Percentiles rank a stretch among this genome's conserved stretches.
Evolutionary conservation across 2,888 invertebrate genomes (phyloP).

Genomic region (Orthosia gracilis): DNA sequence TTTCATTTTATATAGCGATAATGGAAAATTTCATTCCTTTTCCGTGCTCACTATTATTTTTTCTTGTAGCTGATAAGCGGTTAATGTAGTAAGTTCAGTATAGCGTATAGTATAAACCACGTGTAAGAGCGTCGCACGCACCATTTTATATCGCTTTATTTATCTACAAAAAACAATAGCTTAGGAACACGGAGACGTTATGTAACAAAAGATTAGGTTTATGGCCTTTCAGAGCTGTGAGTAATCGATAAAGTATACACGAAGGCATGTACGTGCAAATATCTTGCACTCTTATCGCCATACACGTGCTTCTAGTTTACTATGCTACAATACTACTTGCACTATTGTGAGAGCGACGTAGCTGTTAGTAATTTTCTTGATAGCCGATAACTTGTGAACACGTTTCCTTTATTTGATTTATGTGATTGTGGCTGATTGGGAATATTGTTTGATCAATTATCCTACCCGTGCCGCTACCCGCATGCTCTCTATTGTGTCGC

Average conservation of each 20-base stretch:
- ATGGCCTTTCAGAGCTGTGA: slow-evolving; percentile 76
- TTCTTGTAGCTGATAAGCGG: slow-evolving; percentile 81
- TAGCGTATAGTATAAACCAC: slow-evolving; percentile 75
- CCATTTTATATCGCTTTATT: slow-evolving; percentile 67
- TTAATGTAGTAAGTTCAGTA: slow-evolving; percentile 73
- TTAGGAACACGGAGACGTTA: slow-evolving; percentile 66
- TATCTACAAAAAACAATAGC: slow-evolving; percentile 62
- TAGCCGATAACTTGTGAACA: slow-evolving; percentile 51
- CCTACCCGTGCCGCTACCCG: slow-evolving; percentile 48
- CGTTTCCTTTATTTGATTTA: slow-evolving; percentile 52
- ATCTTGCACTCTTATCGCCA: slow-evolving; percentile 77
- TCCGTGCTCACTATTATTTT: slow-evolving; percentile 82
- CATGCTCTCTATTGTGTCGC: slow-evolving; percentile 42
- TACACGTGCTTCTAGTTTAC: slow-evolving; percentile 83
- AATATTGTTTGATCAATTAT: slow-evolving; percentile 55
- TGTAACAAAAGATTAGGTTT: slow-evolving; percentile 78
- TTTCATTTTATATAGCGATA: slow-evolving; percentile 79
- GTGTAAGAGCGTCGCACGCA: slow-evolving; percentile 77
- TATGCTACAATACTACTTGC: slow-evolving; percentile 70
- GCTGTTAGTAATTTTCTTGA: slow-evolving; percentile 56
- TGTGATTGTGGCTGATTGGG: slow-evolving; percentile 42
- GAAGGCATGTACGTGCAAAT: slow-evolving; percentile 71
- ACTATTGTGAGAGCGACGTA: slow-evolving; percentile 65
- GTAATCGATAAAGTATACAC: slow-evolving; percentile 77
- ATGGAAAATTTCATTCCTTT: slow-evolving; percentile 84